These are phyloP conservation scores for Malacoctenus gilli DNA, from an alignment of 2,797 vertebrate species.

Conservation along the genomic window DNA sequence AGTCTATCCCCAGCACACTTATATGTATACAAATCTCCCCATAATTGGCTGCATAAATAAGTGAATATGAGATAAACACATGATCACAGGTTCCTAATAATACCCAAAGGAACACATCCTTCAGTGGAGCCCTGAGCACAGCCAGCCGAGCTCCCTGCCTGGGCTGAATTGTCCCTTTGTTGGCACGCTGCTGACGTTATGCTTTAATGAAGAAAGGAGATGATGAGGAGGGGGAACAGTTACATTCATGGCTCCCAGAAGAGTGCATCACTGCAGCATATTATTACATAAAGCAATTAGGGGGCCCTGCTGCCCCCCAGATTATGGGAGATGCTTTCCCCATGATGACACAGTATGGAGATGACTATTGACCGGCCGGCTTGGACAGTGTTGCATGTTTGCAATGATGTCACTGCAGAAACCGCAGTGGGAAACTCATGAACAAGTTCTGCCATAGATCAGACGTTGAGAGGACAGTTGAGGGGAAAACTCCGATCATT, in stretches of 20 bases:
- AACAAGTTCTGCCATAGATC: constrained; percentile 46
- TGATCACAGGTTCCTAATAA: constrained; percentile 64
- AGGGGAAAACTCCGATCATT: constrained; percentile 11
- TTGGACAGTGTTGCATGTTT: constrained; percentile 60
- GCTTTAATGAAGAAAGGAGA: constrained; percentile 79
- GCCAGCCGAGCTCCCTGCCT: constrained; percentile 38
- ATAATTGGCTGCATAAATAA: constrained; percentile 34
- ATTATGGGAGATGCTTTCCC: constrained; percentile 69
- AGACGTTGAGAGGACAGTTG: constrained; percentile 29
- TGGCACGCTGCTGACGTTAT: constrained; percentile 71
- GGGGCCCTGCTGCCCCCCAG: constrained; percentile 60
- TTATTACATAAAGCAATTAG: constrained; percentile 83
- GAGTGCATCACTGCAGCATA: constrained; percentile 67
- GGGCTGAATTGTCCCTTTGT: constrained; percentile 76
- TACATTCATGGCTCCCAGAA: constrained; percentile 72
- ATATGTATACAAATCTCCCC: constrained; percentile 18
- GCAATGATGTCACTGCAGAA: constrained; percentile 68
- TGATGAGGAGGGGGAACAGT: constrained; percentile 67
- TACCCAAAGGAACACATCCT: constrained; percentile 47
- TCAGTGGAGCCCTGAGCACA: constrained; percentile 27
- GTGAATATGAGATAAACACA: constrained; percentile 41
- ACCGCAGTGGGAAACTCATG: constrained; percentile 67
- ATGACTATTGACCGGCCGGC: constrained; percentile 60
- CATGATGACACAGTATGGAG: constrained; percentile 60
- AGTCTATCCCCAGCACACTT: neutral